phyloP scores from a whole-genome alignment of 2,888 invertebrate genomes.

The Ophion ventricosus region DNA sequence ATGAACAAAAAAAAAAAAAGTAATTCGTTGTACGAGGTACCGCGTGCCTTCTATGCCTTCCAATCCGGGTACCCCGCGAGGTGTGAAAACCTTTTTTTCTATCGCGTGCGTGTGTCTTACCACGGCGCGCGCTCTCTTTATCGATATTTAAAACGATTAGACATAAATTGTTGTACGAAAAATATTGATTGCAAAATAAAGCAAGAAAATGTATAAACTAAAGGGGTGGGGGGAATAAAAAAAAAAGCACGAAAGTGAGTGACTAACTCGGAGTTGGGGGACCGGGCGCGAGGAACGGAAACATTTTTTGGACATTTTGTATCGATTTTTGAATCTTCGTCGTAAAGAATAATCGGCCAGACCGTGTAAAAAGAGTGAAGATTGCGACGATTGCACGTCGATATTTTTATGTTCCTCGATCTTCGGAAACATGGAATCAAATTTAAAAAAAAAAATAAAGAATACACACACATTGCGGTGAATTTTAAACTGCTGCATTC shows the following conservation, averaged over 20 bases:
- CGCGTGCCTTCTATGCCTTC: conserved; percentile 80
- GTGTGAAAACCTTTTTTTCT: conserved; percentile 70
- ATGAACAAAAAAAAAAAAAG: conserved; percentile 61
- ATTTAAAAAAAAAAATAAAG: not conserved
- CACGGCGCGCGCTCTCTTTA: conserved; percentile 62
- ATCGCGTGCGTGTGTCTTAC: conserved; percentile 60
- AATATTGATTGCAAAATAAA: conserved; percentile 7
- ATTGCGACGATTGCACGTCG: conserved; percentile 25
- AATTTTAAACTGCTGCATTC: too few species aligned
- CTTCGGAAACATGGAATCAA: not conserved
- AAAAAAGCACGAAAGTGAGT: not conserved
- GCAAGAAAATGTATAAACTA: not conserved
- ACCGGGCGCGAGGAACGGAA: not conserved
- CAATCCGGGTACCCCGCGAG: conserved; percentile 71
- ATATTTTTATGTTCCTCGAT: conserved; percentile 11
- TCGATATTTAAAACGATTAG: conserved; percentile 56
- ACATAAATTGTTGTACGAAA: conserved; percentile 44
- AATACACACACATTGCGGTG: too few species aligned
- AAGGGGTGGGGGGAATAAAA: not conserved
- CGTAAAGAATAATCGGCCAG: not conserved
- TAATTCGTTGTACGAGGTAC: conserved; percentile 72
- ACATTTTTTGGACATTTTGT: conserved; percentile 23
- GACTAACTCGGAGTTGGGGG: too few species aligned
- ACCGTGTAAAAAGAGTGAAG: not conserved
- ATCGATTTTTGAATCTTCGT: conserved; percentile 26